Conservation (phyloP, 2,888 invertebrate species). For the Steinernema hermaphroditum region DNA sequence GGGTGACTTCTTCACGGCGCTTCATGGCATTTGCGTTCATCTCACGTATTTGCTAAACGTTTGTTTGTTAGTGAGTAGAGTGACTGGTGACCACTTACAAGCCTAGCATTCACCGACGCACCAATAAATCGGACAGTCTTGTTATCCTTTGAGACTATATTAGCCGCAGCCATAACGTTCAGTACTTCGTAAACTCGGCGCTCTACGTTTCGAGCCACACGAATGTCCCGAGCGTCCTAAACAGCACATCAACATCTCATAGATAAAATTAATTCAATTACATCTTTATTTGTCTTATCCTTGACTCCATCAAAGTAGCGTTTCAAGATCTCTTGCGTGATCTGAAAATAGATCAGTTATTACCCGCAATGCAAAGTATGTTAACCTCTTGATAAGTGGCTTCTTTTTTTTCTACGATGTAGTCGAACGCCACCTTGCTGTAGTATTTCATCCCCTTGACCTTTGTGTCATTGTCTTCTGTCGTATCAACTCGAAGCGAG, state of each 20-base stretch:
- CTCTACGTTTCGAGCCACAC: conserved; percentile 97
- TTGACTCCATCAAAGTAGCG: conserved; percentile 76
- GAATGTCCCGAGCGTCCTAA: conserved; percentile 67
- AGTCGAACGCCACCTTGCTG: conserved; percentile 99
- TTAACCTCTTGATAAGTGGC: conserved; percentile 98
- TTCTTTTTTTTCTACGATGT: conserved; percentile 93
- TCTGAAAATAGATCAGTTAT: conserved; percentile 39
- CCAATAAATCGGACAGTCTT: conserved; percentile 99
- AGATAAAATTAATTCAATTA: conserved; percentile 40
- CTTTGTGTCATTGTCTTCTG: conserved; percentile 45
- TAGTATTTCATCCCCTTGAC: conserved; percentile 92
- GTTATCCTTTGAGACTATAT: conserved; percentile 98
- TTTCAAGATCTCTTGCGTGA: conserved; percentile 91
- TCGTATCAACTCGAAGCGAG: background rate
- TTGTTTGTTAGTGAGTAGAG: no score
- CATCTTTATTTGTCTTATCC: conserved; percentile 76
- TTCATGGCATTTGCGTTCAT: conserved; percentile 67
- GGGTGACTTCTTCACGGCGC: conserved; percentile 66
- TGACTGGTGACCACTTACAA: no score
- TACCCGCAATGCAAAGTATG: background rate
- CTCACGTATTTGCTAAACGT: no score
- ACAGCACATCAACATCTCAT: background rate
- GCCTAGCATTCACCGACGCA: conserved; percentile 72
- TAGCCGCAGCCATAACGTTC: conserved; percentile 99
- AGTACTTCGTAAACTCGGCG: conserved; percentile 97